Conservation (phyloP, 92 coral and sea anemone species). For the Umimayanthus chanpuru region DNA sequence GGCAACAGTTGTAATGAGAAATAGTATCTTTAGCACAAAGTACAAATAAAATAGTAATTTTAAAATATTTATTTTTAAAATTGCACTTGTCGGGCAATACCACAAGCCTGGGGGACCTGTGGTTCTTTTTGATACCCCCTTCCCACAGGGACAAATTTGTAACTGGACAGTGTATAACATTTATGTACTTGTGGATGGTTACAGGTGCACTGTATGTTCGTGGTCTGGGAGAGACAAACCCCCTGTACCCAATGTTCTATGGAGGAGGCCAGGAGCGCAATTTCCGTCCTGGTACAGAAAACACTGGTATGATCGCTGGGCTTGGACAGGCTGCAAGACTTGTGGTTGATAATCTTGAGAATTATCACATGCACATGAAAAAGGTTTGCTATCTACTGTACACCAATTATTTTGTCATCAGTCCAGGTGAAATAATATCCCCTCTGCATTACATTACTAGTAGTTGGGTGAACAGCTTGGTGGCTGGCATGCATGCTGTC, state of each 20-base stretch:
- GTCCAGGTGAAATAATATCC: neutral
- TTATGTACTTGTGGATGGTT: neutral
- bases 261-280: constrained; percentile 99
- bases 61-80: too few species aligned
- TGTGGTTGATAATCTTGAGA: constrained; percentile 79
- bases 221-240: constrained; percentile 52
- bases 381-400: constrained; percentile 68
- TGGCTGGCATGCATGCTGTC: too few species aligned
- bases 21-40: too few species aligned
- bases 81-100: too few species aligned
- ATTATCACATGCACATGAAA: constrained; percentile 81
- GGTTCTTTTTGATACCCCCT: too few species aligned
- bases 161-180: neutral
- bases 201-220: constrained; percentile 82
- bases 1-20: too few species aligned
- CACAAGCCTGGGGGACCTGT: too few species aligned
- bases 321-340: constrained; percentile 89
- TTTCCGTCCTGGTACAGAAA: constrained; percentile 96
- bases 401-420: too few species aligned
- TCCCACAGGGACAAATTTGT: too few species aligned
- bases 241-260: constrained; percentile 84
- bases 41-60: too few species aligned
- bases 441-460: too few species aligned
- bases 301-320: constrained; percentile 99
- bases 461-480: too few species aligned